These are phyloP conservation scores for Metridium senile DNA, from an alignment of 92 coral and sea anemone genomes.

Conservation along the genomic window DNA sequence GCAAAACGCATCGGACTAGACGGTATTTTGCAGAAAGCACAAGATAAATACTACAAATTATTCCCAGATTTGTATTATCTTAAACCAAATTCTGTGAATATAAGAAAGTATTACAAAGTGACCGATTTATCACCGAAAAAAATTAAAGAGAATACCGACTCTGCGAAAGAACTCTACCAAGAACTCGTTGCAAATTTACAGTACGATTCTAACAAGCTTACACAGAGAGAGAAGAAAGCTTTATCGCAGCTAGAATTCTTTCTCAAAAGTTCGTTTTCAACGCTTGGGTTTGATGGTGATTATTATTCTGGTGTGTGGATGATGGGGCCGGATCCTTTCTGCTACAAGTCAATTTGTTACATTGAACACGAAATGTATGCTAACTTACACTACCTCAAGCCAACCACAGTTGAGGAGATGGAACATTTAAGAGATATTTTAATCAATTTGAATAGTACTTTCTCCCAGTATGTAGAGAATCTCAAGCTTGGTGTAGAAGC, in stretches of 20 bases:
- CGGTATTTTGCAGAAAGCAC: constrained; percentile 45
- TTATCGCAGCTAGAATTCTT: constrained; percentile 48
- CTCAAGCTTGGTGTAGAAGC: constrained; percentile 47
- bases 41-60: constrained; percentile 49
- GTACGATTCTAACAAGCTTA: constrained; percentile 24
- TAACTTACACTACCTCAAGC: constrained; percentile 40
- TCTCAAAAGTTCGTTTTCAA: constrained; percentile 40
- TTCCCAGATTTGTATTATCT: constrained; percentile 56
- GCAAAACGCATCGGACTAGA: constrained; percentile 65
- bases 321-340: constrained; percentile 64
- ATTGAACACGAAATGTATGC: constrained; percentile 27
- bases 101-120: constrained; percentile 41
- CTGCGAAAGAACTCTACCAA: constrained; percentile 25
- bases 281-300: constrained; percentile 38
- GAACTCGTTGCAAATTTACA: constrained; percentile 27
- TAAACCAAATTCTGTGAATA: constrained; percentile 6
- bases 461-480: constrained; percentile 44
- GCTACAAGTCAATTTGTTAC: constrained; percentile 52
- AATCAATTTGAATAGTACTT: constrained; percentile 51
- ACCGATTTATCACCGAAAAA: constrained; percentile 51
- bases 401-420: constrained; percentile 50
- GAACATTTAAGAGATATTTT: constrained; percentile 38
- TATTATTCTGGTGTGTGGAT: constrained; percentile 66
- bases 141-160: constrained; percentile 49
- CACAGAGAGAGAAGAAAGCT: constrained; percentile 55